phyloP scores from a whole-genome alignment of 2,797 vertebrate genomes.

The Gadopsis bispinosus region DNA sequence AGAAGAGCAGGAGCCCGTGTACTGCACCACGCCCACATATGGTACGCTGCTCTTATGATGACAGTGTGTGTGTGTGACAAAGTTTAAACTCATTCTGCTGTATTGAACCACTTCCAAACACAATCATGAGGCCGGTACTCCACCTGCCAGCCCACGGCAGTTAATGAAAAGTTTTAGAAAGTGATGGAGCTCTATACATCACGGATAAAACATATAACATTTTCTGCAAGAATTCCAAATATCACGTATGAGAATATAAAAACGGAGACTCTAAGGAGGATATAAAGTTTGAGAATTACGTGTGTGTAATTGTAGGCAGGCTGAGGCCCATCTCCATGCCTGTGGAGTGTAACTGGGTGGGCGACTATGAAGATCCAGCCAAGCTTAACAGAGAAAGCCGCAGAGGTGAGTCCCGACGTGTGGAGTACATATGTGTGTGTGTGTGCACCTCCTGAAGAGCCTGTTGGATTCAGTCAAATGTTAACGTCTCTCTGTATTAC shows the following conservation, averaged over 20 bases:
- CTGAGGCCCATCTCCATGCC: conserved; percentile 99
- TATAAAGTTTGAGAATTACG: conserved; percentile 28
- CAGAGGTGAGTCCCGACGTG: conserved; percentile 67
- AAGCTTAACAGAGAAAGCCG: conserved; percentile 94
- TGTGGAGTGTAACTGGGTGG: conserved; percentile 98
- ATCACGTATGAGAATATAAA: not conserved
- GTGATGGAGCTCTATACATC: not conserved
- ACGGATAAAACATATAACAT: not conserved
- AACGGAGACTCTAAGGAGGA: not conserved
- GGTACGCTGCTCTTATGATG: conserved; percentile 79
- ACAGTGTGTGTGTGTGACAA: not conserved
- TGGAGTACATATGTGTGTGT: conserved; percentile 46
- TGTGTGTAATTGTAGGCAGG: conserved; percentile 84
- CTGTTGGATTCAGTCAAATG: conserved; percentile 69
- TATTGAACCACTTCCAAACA: conserved; percentile 31
- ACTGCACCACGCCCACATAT: conserved; percentile 96
- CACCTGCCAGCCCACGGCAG: not conserved
- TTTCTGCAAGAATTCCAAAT: conserved; percentile 3
- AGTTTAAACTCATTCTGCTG: conserved; percentile 32
- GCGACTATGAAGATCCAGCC: conserved; percentile 96
- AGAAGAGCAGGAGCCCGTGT: conserved; percentile 94
- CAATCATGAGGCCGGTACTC: not conserved
- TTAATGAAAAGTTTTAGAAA: conserved; percentile 13
- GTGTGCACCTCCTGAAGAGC: conserved; percentile 50
- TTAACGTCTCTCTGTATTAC: conserved; percentile 68